These are phyloP conservation scores for Caenorhabditis plicata DNA, from an alignment of 2,888 invertebrate species.

Conservation along the genomic window DNA sequence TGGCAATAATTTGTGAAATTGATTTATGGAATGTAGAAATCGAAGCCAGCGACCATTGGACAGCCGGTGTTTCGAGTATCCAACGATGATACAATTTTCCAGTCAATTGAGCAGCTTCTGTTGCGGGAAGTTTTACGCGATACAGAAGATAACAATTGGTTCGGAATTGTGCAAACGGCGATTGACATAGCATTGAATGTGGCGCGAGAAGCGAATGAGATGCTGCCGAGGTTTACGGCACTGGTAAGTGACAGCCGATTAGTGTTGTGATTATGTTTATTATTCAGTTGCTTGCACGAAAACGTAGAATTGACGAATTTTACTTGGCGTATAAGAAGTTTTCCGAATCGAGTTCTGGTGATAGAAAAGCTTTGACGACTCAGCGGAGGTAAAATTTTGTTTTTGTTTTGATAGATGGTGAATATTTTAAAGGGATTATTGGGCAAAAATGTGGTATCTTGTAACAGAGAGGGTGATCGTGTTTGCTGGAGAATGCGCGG, in stretches of 20 bases:
- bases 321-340: slow-evolving; percentile 13
- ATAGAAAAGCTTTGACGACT: background rate
- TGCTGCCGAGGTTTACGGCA: slow-evolving; percentile 20
- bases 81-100: slow-evolving; percentile 30
- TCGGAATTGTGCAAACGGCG: slow-evolving; percentile 22
- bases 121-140: slow-evolving; percentile 19
- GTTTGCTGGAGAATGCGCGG: slow-evolving; percentile 32
- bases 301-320: slow-evolving; percentile 9
- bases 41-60: background rate
- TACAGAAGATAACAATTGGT: slow-evolving; percentile 25
- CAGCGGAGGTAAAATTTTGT: slow-evolving; percentile 3
- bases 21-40: background rate
- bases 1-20: background rate
- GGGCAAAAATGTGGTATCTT: slow-evolving; percentile 11
- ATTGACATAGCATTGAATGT: slow-evolving; percentile 26
- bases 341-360: background rate
- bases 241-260: background rate
- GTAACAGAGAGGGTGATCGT: slow-evolving; percentile 29
- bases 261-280: background rate
- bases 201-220: slow-evolving; percentile 25
- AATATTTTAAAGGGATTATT: slow-evolving; percentile 13
- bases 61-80: slow-evolving; percentile 26
- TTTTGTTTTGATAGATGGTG: too few relatives aligned
- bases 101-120: slow-evolving; percentile 27
- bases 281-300: slow-evolving; percentile 15